Base-by-base conservation (phyloP, 2,113 vertebrate genomes). In the Struthidea cinerea region DNA sequence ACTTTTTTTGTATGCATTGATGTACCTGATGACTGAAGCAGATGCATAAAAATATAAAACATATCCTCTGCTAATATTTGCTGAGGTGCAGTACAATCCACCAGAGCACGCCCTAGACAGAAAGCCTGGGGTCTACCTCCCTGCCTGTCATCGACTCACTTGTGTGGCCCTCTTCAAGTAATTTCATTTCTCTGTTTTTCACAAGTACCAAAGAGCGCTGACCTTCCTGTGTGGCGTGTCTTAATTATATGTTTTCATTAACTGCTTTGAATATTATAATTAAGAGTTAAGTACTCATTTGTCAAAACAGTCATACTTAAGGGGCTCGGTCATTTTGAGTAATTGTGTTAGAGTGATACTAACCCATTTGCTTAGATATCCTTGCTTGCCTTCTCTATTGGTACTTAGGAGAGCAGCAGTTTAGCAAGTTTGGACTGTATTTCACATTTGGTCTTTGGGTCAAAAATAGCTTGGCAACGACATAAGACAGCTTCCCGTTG, bases 211-310 rank as follows among this genome's bases (percentile, higher is more conserved):
- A 90, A 91, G 64, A 80, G 52, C 35, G 61, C 78, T 91, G 82
- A 90, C 70, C 67, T 95, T 96, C 46, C 55, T 74, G 18, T 73
- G 57, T 61, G 49, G 57, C 65, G 9, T 84, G 17, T 73, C 75
- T 87, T 89, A 95, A 87, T 95, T 46, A 46, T 12, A 18, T 47
- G 39, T 65, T 89, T 87, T 79, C 83, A 87, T 94, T 92, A 81
- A 84, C 32, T 82, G 37, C 19, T 83, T 89, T 95, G 47, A 93
- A 85, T 87, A 39, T 53, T 91, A 6, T 84, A 94, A 91, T 92
- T 74, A 89, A 84, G 16, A 63, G 13, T 91, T 60, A 71, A 79
- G n/a, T 85, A 39, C 32, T 91, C 37, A 28, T 87, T 79, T 46
- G 7, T 79, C 41, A 80, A 85, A 87, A 20, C 26, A 73, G 7